Base-by-base conservation (phyloP, 64 coral and sea anemone genomes). In the Stichodactyla helianthus region DNA sequence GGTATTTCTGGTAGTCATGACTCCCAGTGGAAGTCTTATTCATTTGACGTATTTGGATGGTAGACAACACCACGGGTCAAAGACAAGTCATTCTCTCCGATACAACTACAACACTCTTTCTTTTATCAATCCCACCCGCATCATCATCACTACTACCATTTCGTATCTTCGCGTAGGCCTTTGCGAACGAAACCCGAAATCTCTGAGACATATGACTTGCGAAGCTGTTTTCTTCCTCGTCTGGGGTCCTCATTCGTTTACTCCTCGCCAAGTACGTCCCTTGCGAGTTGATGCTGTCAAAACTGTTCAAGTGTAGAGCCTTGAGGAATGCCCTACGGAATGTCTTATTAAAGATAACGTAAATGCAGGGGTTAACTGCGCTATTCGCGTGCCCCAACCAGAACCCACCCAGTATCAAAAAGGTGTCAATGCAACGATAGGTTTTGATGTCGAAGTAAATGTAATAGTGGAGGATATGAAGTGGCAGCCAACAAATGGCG, bases 281-380 rank as follows among this genome's bases (percentile, higher is more conserved):
- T 27, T 57, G 54, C 25, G 22, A 79, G 7, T 84, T 81, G 35
- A 59, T 6, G 31, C 26, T 87, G 71, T 82, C 83, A 19, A 91
- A 95, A 3, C 77, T 61, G 27, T 52, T 83, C 83, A 97, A 86
- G n/a, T 93, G 91, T 14, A 97, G 61, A 23, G 94, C 88, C 6
- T 93, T 82, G 87, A 97, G 64, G 55, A 97, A 97, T 5, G 94
- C 94, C 4, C 81, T 87, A 53, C 94, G 94, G 20, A 97, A 97
- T 16, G 91, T 97, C 61, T 97, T 97, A 67, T 97, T 97, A n/a
- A 97, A 97, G 53, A 93, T 88, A 0, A 97, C 91, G 64, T 97
- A 97, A 15, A 97, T 61, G 6, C 88, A 77, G 2, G 94, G 94
- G 15, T 97, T 97, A 2, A 97, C 55, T 27, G 94, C 94, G 3